Conservation (phyloP, 2,113 vertebrate genomes). For the Callaeas wilsoni region DNA sequence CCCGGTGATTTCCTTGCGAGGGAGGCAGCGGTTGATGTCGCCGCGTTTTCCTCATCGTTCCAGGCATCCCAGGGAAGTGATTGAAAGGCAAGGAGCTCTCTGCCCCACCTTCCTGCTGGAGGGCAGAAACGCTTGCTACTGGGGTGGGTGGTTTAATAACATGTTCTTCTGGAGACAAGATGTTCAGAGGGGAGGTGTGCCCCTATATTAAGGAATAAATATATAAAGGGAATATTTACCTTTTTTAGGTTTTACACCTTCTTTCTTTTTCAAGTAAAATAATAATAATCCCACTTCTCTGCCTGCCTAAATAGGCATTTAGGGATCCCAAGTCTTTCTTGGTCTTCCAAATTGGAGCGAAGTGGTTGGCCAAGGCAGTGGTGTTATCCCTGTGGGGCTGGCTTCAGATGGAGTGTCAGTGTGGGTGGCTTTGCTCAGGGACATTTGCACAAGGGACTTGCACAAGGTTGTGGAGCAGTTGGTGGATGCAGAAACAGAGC, state of each 20-base stretch:
- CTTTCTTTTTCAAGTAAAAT: too few species aligned
- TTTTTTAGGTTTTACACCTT: neutral
- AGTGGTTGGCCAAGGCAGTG: neutral
- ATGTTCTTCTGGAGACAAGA: conserved; percentile 38
- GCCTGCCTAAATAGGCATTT: neutral
- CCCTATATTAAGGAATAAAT: neutral
- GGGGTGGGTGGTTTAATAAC: conserved; percentile 47
- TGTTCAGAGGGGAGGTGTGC: conserved; percentile 30
- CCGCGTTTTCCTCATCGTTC: neutral
- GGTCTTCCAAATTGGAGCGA: neutral
- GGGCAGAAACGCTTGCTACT: conserved; percentile 16
- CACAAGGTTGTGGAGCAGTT: neutral
- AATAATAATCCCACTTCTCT: neutral
- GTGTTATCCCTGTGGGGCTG: neutral
- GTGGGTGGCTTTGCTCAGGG: neutral
- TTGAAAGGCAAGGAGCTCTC: neutral
- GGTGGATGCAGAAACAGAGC: neutral
- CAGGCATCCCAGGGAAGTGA: neutral
- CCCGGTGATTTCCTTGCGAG: neutral
- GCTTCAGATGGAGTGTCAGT: rapidly evolving
- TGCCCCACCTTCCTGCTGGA: conserved; percentile 33
- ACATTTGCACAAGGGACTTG: neutral
- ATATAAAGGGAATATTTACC: neutral
- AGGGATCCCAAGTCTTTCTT: neutral
- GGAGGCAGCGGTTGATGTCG: neutral